phyloP scores from a whole-genome alignment of 2,888 invertebrate species.

The Enchytraeus crypticus region DNA sequence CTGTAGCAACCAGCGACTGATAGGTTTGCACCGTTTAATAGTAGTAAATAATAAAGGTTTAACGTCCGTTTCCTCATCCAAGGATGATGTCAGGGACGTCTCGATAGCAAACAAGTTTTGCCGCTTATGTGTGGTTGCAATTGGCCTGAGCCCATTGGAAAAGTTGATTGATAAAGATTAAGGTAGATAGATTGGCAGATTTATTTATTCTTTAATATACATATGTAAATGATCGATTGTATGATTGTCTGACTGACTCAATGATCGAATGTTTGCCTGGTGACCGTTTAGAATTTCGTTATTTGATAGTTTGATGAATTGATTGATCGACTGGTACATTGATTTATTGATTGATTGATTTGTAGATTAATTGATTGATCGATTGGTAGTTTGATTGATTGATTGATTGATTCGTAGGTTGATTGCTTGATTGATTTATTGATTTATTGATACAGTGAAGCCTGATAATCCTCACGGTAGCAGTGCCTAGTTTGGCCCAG shows the following conservation, averaged over 20 bases:
- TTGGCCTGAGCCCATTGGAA: too few relatives aligned
- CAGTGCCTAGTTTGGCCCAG: conserved; percentile 63
- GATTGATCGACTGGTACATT: background rate
- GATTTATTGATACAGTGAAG: background rate
- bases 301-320: background rate
- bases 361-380: background rate
- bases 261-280: background rate
- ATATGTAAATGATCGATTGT: background rate
- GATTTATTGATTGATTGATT: background rate
- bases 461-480: conserved; percentile 58
- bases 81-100: too few relatives aligned
- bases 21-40: too few relatives aligned
- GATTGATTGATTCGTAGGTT: background rate
- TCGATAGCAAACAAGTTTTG: too few relatives aligned
- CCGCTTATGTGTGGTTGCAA: too few relatives aligned
- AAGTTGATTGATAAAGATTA: too few relatives aligned
- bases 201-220: too few relatives aligned
- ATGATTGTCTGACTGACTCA: background rate
- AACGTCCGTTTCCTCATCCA: too few relatives aligned
- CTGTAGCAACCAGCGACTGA: too few relatives aligned
- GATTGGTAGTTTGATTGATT: background rate
- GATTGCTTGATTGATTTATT: background rate
- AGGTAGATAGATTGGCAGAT: background rate
- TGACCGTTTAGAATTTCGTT: background rate
- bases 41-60: too few relatives aligned